Evolutionary conservation across 2,797 vertebrate genomes (phyloP).

Genomic region (Cercopithecus diana): DNA sequence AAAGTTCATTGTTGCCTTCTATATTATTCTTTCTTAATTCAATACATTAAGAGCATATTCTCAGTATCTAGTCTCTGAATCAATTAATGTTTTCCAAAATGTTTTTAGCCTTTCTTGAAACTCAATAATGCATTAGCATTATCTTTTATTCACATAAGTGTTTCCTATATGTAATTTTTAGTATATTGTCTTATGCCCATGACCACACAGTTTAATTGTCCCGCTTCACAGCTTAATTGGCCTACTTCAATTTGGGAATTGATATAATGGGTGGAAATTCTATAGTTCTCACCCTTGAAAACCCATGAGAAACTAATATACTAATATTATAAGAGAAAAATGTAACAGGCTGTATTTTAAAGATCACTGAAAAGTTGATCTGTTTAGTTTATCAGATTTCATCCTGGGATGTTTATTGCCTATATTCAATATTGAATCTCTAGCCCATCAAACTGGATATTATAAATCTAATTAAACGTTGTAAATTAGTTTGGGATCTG

Average conservation of each 20-base stretch:
- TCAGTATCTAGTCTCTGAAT: constrained; percentile 20
- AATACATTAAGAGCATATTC: neutral
- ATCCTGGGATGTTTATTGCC: fast-evolving
- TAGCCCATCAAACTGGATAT: neutral
- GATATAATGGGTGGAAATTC: neutral
- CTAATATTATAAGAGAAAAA: neutral
- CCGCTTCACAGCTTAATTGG: neutral
- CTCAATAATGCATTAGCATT: neutral
- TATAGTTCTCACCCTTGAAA: neutral
- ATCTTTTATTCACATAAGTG: neutral
- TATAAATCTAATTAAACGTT: constrained; percentile 39
- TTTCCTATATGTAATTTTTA: constrained; percentile 15
- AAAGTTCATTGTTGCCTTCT: constrained; percentile 40
- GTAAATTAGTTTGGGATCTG: neutral
- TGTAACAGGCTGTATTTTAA: neutral
- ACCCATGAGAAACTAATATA: neutral
- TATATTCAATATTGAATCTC: neutral
- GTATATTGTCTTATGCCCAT: neutral
- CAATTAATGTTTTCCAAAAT: neutral
- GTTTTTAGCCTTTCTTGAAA: neutral
- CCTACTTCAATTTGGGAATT: neutral
- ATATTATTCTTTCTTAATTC: neutral
- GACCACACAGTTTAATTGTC: neutral
- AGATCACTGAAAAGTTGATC: constrained; percentile 35
- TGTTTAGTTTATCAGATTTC: neutral